phyloP scores from a whole-genome alignment of 2,888 invertebrate genomes.

The Agonopterix heracliana region DNA sequence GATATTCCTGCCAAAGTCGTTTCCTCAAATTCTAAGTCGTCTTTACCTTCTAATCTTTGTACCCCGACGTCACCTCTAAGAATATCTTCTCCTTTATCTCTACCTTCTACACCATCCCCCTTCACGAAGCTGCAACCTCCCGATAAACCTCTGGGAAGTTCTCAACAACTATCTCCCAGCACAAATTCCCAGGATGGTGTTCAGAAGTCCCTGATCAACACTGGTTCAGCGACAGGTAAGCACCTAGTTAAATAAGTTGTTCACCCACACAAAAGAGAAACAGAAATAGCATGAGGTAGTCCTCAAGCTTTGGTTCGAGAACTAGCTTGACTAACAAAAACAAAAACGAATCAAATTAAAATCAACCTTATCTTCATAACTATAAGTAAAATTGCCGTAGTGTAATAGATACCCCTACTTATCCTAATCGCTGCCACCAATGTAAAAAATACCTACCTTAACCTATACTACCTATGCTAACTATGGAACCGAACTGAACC shows the following conservation, averaged over 20 bases:
- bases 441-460: no score
- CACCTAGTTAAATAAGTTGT: constrained; percentile 9
- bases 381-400: no score
- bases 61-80: constrained; percentile 59
- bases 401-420: no score
- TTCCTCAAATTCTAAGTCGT: constrained; percentile 58
- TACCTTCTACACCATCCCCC: constrained; percentile 54
- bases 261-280: no score
- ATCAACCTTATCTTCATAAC: no score
- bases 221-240: constrained; percentile 66
- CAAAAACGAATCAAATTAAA: no score
- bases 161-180: constrained; percentile 19
- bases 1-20: constrained; percentile 31
- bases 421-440: no score
- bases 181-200: constrained; percentile 24
- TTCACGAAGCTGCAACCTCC: constrained; percentile 39
- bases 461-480: no score
- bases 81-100: constrained; percentile 53
- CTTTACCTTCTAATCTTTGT: constrained; percentile 55
- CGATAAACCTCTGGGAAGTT: constrained; percentile 36
- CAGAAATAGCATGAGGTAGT: no score
- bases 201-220: constrained; percentile 29
- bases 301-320: no score
- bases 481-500: no score
- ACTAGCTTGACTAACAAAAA: no score